These are phyloP conservation scores for Cataglyphis livida DNA, from an alignment of 2,888 invertebrate genomes.

Conservation along the genomic window DNA sequence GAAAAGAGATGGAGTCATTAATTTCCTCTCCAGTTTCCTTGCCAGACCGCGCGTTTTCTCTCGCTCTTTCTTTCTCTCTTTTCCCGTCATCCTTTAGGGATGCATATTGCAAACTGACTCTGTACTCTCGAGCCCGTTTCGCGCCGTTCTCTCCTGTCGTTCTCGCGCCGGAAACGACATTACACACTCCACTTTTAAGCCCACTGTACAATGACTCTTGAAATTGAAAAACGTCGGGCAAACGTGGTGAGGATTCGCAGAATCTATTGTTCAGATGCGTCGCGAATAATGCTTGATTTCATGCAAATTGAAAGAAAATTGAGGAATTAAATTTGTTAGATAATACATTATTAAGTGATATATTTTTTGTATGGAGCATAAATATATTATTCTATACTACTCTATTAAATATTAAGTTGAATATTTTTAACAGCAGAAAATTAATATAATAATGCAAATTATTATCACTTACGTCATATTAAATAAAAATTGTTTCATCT, in stretches of 20 bases:
- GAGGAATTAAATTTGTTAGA: neutral
- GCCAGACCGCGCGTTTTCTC: neutral
- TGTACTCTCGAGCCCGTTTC: slow-evolving; percentile 9
- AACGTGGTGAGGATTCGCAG: neutral
- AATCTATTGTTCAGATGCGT: neutral
- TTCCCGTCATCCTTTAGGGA: neutral
- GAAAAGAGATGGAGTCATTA: slow-evolving; percentile 75
- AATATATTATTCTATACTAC: neutral
- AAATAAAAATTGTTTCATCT: slow-evolving; percentile 31
- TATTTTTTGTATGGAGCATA: neutral
- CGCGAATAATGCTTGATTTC: neutral
- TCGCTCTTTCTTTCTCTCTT: neutral
- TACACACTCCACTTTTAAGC: slow-evolving; percentile 32
- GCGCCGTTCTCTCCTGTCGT: slow-evolving; percentile 15
- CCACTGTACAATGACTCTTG: slow-evolving; percentile 8
- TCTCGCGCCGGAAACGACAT: slow-evolving; percentile 30
- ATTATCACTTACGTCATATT: slow-evolving; percentile 5
- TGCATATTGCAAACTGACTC: slow-evolving; percentile 41
- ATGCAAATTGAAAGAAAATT: neutral
- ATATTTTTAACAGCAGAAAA: neutral
- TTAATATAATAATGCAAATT: slow-evolving; percentile 7
- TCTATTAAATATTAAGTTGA: neutral
- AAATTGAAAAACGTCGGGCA: slow-evolving; percentile 22
- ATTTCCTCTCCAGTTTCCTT: slow-evolving; percentile 73
- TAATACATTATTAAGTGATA: neutral